A percentile compares a stretch with the other conserved stretches of the same genome.
phyloP scores from a whole-genome alignment of 1,140 invertebrate species.

The Pararge aegeria region DNA sequence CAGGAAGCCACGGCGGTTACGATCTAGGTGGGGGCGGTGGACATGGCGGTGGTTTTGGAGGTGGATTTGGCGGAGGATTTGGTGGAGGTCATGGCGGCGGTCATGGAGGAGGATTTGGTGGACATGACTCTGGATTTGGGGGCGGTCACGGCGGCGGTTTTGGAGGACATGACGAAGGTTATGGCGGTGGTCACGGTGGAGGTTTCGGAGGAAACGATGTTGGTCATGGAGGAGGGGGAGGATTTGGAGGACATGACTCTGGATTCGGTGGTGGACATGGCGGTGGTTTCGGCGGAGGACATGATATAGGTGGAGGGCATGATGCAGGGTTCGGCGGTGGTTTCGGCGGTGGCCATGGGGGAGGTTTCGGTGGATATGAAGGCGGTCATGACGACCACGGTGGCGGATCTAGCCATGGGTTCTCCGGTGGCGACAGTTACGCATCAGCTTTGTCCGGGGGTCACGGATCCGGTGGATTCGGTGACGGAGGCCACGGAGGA shows the following conservation, averaged over 20 bases:
- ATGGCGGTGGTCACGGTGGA: conserved; percentile 34
- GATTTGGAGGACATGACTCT: conserved; percentile 21
- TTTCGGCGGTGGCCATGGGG: not conserved
- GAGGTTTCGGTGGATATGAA: conserved; percentile 24
- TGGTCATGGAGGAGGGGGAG: not conserved
- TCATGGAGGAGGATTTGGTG: conserved; percentile 16
- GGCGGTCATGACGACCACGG: conserved; percentile 24
- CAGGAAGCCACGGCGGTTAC: conserved; percentile 26
- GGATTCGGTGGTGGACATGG: conserved; percentile 6
- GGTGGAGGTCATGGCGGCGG: conserved; percentile 24
- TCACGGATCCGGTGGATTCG: not conserved
- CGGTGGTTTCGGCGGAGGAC: conserved; percentile 18
- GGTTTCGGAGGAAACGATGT: conserved; percentile 11
- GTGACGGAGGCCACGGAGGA: conserved; percentile 18
- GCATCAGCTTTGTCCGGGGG: not conserved
- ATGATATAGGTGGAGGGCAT: conserved; percentile 31
- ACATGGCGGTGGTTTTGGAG: conserved; percentile 31
- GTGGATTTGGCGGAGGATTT: conserved; percentile 32
- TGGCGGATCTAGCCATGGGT: not conserved
- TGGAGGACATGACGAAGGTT: conserved; percentile 26
- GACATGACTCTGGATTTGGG: not conserved
- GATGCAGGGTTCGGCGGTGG: conserved; percentile 21
- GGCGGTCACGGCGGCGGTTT: conserved; percentile 21
- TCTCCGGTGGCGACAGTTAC: not conserved
- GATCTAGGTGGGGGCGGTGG: conserved; percentile 27